Evolutionary conservation across 2,797 vertebrate genomes (phyloP).

Genomic region (Macropodus opercularis): DNA sequence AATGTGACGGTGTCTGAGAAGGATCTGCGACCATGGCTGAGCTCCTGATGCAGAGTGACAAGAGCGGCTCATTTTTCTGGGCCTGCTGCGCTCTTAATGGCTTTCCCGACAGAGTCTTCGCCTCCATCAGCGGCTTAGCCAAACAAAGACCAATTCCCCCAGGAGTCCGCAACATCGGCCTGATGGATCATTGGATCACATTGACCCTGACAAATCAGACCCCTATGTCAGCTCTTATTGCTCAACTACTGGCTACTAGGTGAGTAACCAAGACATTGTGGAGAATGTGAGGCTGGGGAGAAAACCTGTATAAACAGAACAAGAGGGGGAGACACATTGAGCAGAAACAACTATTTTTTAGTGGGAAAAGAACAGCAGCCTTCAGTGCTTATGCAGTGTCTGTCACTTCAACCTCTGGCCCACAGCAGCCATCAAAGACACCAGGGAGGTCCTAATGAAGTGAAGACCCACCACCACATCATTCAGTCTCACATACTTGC

Average conservation of each 20-base stretch:
- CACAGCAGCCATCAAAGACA: conserved; percentile 57
- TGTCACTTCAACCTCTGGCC: conserved; percentile 35
- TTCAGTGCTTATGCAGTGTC: conserved; percentile 36
- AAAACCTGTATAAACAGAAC: conserved; percentile 1
- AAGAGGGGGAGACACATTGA: neutral
- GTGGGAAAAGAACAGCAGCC: conserved; percentile 10
- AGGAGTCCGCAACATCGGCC: conserved; percentile 62
- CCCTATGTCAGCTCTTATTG: conserved; percentile 60
- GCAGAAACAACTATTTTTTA: neutral
- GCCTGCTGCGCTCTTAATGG: conserved; percentile 77
- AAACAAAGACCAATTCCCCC: conserved; percentile 76
- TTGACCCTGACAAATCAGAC: conserved; percentile 74
- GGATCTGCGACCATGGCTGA: conserved; percentile 59
- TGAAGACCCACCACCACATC: conserved; percentile 55
- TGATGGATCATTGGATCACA: conserved; percentile 74
- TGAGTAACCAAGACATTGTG: conserved; percentile 38
- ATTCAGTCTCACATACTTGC: conserved; percentile 39
- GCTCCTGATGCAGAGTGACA: conserved; percentile 77
- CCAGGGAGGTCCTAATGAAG: conserved; percentile 61
- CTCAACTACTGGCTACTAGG: conserved; percentile 37
- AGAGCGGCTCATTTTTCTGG: conserved; percentile 80
- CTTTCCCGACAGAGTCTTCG: conserved; percentile 78
- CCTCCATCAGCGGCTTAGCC: conserved; percentile 77
- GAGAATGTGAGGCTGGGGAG: neutral
- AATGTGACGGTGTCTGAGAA: conserved; percentile 66